Evolutionary conservation across 1,140 invertebrate species (phyloP).

Genomic region (Drosophila dunni): DNA sequence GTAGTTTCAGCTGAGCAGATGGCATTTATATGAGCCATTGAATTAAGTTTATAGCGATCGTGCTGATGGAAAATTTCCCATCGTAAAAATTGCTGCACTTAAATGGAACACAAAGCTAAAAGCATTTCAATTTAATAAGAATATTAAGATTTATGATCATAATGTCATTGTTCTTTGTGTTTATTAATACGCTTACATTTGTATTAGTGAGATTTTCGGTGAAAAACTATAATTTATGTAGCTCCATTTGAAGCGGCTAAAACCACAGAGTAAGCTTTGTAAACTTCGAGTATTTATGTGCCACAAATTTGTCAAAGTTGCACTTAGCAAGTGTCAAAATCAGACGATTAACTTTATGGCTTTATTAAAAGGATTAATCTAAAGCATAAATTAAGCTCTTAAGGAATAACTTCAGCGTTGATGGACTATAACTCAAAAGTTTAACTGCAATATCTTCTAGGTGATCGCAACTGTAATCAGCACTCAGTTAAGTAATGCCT

Average conservation of each 20-base stretch:
- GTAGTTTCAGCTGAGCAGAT: slow-evolving; percentile 6
- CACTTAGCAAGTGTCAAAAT: slow-evolving; percentile 5
- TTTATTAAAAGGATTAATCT: slow-evolving; percentile 7
- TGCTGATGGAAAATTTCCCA: slow-evolving; percentile 27
- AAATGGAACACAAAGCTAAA: slow-evolving; percentile 9
- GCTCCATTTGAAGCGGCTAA: not conserved
- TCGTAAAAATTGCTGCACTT: slow-evolving; percentile 5
- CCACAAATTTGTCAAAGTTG: not conserved
- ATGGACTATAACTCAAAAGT: slow-evolving; percentile 1
- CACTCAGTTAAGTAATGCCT: slow-evolving; percentile 16
- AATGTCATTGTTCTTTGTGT: not conserved
- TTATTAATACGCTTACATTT: not conserved
- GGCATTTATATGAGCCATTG: slow-evolving; percentile 40
- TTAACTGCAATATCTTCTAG: slow-evolving; percentile 11
- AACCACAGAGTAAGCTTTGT: not conserved
- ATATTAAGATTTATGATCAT: not conserved
- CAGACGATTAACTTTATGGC: slow-evolving; percentile 12
- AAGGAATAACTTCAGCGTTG: not conserved
- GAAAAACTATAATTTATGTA: not conserved
- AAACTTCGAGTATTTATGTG: not conserved
- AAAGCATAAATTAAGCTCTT: not conserved
- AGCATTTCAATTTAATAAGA: slow-evolving; percentile 16
- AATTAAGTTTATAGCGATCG: slow-evolving; percentile 43
- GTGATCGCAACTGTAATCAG: slow-evolving; percentile 40
- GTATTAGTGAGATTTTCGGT: not conserved